Evolutionary conservation across 2,888 invertebrate genomes (phyloP).

Genomic region (Pheosia tremula): DNA sequence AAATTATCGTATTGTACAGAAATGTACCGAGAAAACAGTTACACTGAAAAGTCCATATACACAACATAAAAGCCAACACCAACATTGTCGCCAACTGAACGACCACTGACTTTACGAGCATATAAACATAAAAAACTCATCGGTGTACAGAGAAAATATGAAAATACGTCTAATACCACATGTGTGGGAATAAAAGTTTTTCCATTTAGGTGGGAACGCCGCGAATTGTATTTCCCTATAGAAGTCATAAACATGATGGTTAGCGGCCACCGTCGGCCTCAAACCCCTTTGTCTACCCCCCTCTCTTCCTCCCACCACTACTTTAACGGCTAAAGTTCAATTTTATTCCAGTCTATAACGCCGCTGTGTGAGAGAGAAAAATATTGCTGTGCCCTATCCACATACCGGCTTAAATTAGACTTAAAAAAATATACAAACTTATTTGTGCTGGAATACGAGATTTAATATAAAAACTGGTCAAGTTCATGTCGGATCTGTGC

Average conservation of each 20-base stretch:
- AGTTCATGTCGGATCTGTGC: too few relatives aligned
- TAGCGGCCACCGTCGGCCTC: conserved; percentile 50
- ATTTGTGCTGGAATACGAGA: neutral
- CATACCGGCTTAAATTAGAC: conserved; percentile 23
- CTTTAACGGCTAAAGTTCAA: conserved; percentile 56
- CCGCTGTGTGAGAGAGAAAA: conserved; percentile 51
- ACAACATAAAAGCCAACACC: conserved; percentile 64
- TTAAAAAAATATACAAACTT: neutral
- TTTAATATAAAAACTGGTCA: neutral
- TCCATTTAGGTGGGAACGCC: conserved; percentile 71
- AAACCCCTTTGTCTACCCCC: conserved; percentile 27
- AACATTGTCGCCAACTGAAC: conserved; percentile 76
- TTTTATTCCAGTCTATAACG: conserved; percentile 62
- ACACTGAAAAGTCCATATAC: conserved; percentile 72
- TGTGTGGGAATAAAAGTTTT: conserved; percentile 79
- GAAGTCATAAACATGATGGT: conserved; percentile 80
- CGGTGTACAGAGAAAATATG: conserved; percentile 68
- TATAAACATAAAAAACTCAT: conserved; percentile 83
- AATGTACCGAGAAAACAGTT: conserved; percentile 26
- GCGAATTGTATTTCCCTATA: conserved; percentile 78
- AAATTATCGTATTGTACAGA: neutral
- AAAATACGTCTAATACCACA: conserved; percentile 74
- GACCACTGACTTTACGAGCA: conserved; percentile 71
- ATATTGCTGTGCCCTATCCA: conserved; percentile 64
- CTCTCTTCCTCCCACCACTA: conserved; percentile 21